A percentile compares a stretch with the other conserved stretches of the same genome.
These are phyloP conservation scores for Acanthopagrus latus DNA, from an alignment of 2,797 vertebrate species.

Conservation along the genomic window DNA sequence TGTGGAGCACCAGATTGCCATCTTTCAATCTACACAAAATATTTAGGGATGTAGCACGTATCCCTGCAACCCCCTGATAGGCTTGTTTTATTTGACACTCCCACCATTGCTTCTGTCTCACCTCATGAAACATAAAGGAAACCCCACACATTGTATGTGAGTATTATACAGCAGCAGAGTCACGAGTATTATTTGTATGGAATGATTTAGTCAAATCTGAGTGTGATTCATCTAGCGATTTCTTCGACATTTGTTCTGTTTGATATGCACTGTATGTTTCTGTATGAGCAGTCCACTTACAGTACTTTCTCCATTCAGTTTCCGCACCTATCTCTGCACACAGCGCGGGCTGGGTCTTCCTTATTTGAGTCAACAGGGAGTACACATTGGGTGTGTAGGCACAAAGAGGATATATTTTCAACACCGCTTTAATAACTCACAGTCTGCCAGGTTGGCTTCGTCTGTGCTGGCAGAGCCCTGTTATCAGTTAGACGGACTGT, in stretches of 20 bases:
- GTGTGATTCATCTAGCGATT: background rate
- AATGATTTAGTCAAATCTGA: slow-evolving; percentile 22
- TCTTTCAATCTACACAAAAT: slow-evolving; percentile 29
- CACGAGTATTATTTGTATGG: slow-evolving; percentile 3
- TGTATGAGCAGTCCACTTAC: slow-evolving; percentile 5
- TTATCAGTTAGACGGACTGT: slow-evolving; percentile 70
- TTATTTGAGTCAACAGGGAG: slow-evolving; percentile 33
- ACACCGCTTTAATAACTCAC: slow-evolving; percentile 61
- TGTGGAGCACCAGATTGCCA: slow-evolving; percentile 47
- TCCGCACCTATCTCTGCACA: slow-evolving; percentile 44
- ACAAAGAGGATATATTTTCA: slow-evolving; percentile 40
- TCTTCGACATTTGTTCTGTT: background rate
- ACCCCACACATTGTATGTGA: background rate
- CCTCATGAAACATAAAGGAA: slow-evolving; percentile 8
- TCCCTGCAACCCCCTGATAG: slow-evolving; percentile 25
- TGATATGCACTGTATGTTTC: slow-evolving; percentile 11
- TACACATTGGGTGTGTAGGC: slow-evolving; percentile 32
- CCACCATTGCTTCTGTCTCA: slow-evolving; percentile 21
- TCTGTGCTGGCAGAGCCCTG: slow-evolving; percentile 48
- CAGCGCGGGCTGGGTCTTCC: slow-evolving; percentile 24
- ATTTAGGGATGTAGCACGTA: slow-evolving; percentile 17
- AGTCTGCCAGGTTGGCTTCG: slow-evolving; percentile 63
- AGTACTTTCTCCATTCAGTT: slow-evolving; percentile 21
- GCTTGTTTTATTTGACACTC: slow-evolving; percentile 37
- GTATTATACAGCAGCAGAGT: slow-evolving; percentile 20